These are phyloP conservation scores for Idris sp. DNA, from an alignment of 1,140 invertebrate genomes.

Conservation along the genomic window DNA sequence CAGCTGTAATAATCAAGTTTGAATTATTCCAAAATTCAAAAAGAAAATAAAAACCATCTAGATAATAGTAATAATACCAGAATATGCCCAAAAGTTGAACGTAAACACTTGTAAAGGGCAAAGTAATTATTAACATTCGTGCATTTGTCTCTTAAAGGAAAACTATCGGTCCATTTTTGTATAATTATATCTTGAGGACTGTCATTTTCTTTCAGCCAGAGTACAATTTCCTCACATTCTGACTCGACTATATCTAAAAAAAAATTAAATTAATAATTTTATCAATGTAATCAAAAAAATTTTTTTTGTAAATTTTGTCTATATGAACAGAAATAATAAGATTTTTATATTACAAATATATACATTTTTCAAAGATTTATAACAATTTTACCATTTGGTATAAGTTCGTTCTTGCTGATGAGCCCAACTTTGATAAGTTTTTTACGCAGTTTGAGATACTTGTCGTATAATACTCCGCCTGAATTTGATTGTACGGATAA, in stretches of 20 bases:
- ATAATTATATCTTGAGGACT: slow-evolving; percentile 11
- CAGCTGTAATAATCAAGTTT: too few species aligned
- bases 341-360: slow-evolving; percentile 5
- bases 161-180: slow-evolving; percentile 25
- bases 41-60: too few species aligned
- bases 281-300: too few species aligned
- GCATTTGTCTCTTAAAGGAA: slow-evolving; percentile 18
- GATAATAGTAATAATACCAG: slow-evolving; percentile 31
- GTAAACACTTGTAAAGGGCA: slow-evolving; percentile 21
- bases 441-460: slow-evolving; percentile 10
- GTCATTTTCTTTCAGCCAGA: slow-evolving; percentile 20
- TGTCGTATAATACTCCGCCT: slow-evolving; percentile 20
- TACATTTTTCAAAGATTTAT: slow-evolving; percentile 12
- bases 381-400: slow-evolving; percentile 18
- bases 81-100: slow-evolving; percentile 19
- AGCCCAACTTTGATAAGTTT: slow-evolving; percentile 22
- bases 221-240: too few species aligned
- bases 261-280: too few species aligned
- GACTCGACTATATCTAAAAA: too few species aligned
- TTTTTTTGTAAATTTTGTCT: too few species aligned
- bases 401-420: slow-evolving; percentile 7
- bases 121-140: slow-evolving; percentile 10
- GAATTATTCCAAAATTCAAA: too few species aligned
- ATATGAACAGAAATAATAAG: too few species aligned
- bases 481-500: slow-evolving; percentile 7